Percentiles rank a stretch among this genome's conserved stretches.
Evolutionary conservation across 2,888 invertebrate genomes (phyloP).

Genomic region (Andricus quercusramuli): DNA sequence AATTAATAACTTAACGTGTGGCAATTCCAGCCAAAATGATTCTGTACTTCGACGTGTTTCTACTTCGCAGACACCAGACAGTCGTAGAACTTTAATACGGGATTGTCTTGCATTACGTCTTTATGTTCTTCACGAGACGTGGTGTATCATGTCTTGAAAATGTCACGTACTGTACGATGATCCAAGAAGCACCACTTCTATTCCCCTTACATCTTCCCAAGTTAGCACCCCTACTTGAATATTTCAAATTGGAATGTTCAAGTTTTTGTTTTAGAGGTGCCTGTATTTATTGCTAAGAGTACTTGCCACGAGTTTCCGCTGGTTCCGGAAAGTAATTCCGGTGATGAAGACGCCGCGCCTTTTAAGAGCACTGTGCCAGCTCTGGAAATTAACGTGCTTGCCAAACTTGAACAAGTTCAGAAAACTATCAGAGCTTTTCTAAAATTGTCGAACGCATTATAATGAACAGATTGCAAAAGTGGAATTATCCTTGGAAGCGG

Average conservation of each 20-base stretch:
- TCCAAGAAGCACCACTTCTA: background rate
- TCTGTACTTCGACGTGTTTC: slow-evolving; percentile 41
- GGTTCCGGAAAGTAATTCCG: slow-evolving; percentile 35
- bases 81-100: slow-evolving; percentile 45
- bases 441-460: background rate
- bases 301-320: slow-evolving; percentile 26
- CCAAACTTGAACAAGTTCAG: slow-evolving; percentile 9
- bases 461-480: background rate
- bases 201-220: background rate
- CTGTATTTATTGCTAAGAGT: slow-evolving; percentile 20
- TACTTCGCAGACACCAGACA: slow-evolving; percentile 36
- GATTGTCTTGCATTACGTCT: slow-evolving; percentile 17
- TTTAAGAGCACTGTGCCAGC: slow-evolving; percentile 15
- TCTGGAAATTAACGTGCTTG: slow-evolving; percentile 20
- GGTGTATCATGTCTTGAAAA: slow-evolving; percentile 16
- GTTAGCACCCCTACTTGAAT: slow-evolving; percentile 12
- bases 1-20: slow-evolving; percentile 57
- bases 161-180: background rate
- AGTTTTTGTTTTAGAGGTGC: slow-evolving; percentile 12
- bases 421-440: background rate
- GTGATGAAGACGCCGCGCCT: slow-evolving; percentile 15
- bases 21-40: slow-evolving; percentile 44
- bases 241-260: background rate
- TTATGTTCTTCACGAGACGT: slow-evolving; percentile 16
- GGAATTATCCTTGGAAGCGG: background rate